phyloP scores from a whole-genome alignment of 1,140 invertebrate genomes.

The Drosophila pallidifrons region DNA sequence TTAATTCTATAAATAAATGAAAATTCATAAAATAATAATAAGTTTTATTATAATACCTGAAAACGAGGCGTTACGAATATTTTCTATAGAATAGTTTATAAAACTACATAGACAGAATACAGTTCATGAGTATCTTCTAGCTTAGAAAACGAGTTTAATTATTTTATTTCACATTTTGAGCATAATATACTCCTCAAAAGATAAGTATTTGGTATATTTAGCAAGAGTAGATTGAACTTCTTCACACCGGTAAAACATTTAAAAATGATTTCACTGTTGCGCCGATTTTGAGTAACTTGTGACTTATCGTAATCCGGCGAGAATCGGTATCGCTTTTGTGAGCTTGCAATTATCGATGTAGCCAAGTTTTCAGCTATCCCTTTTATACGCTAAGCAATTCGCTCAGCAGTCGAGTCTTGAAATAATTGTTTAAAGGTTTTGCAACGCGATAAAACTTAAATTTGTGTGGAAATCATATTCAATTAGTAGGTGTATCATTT shows the following conservation, averaged over 20 bases:
- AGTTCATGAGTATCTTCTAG: no score
- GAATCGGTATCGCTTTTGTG: constrained; percentile 28
- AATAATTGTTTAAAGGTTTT: constrained; percentile 19
- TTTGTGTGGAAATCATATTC: constrained; percentile 13
- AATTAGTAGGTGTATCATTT: background rate
- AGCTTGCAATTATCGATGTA: constrained; percentile 18
- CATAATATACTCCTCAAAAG: no score
- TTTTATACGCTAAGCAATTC: constrained; percentile 35
- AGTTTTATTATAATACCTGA: no score
- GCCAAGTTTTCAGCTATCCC: constrained; percentile 26
- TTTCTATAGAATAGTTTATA: no score
- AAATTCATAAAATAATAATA: no score
- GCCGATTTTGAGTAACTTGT: constrained; percentile 1
- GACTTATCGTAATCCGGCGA: background rate
- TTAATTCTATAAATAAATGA: no score
- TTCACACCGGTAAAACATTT: background rate
- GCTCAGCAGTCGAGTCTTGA: constrained; percentile 21
- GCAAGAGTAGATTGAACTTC: no score
- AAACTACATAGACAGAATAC: no score
- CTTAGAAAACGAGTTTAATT: no score
- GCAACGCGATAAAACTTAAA: constrained; percentile 7
- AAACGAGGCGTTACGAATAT: no score
- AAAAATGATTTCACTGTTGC: background rate
- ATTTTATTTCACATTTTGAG: no score
- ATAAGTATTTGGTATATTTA: no score